Evolutionary conservation across 2,797 vertebrate genomes (phyloP).

Genomic region (Tangara arthus): DNA sequence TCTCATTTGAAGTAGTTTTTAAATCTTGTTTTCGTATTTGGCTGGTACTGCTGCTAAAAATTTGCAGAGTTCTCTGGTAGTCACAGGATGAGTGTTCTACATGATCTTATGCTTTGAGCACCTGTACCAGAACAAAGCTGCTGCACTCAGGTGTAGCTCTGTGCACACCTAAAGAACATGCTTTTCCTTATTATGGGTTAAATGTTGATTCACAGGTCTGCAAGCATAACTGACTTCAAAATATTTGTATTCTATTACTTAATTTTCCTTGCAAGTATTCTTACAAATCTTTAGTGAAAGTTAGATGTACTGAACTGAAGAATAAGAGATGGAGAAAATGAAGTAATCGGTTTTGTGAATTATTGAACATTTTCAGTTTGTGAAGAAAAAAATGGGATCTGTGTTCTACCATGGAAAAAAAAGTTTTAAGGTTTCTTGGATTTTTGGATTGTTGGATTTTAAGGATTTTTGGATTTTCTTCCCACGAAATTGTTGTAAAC

Average conservation of each 20-base stretch:
- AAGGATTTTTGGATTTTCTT: neutral
- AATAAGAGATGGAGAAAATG: neutral
- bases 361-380: neutral
- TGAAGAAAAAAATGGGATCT: neutral
- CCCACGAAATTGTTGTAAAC: neutral
- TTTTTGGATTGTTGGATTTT: neutral
- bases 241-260: neutral
- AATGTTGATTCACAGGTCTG: neutral
- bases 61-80: neutral
- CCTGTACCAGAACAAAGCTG: neutral
- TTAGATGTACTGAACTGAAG: neutral
- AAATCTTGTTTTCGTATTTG: neutral
- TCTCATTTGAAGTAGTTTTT: neutral
- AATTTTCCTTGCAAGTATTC: neutral
- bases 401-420: neutral
- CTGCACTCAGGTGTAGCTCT: neutral
- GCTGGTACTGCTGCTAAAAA: neutral
- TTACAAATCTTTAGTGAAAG: neutral
- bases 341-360: neutral
- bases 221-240: neutral
- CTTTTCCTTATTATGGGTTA: neutral
- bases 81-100: neutral
- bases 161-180: neutral
- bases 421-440: neutral
- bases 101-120: neutral